phyloP scores from a whole-genome alignment of 2,888 invertebrate genomes.

The Nymphalis urticae region DNA sequence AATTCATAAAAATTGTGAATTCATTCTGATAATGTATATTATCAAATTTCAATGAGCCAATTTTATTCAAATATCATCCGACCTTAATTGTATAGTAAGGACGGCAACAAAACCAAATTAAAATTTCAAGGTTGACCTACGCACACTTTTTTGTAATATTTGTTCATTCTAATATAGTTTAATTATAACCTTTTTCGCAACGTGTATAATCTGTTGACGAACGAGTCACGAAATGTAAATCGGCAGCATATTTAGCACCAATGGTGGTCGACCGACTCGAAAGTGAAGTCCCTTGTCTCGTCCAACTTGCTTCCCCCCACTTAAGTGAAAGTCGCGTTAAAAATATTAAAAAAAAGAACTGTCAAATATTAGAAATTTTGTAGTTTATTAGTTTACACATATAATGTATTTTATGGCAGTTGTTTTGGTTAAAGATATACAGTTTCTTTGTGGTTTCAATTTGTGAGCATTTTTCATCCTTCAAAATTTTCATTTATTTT shows the following conservation, averaged over 20 bases:
- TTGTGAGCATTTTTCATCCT: no score
- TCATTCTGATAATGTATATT: no score
- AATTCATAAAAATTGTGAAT: no score
- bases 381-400: neutral
- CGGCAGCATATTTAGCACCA: constrained; percentile 5
- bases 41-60: no score
- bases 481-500: no score
- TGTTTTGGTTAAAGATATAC: neutral
- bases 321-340: constrained; percentile 31
- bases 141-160: no score
- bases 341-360: constrained; percentile 13
- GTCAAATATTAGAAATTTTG: neutral
- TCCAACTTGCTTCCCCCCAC: constrained; percentile 21
- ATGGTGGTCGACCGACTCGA: constrained; percentile 22
- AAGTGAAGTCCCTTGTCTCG: constrained; percentile 23
- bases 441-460: neutral
- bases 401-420: neutral
- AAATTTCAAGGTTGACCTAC: no score
- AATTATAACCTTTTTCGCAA: neutral
- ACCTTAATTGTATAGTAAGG: no score
- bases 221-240: constrained; percentile 14
- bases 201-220: constrained; percentile 1
- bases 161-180: no score
- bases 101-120: no score
- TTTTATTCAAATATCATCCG: no score